A percentile compares a stretch with the other conserved stretches of the same genome.
Evolutionary conservation across 2,113 vertebrate species (phyloP).

Genomic region (Haemorhous mexicanus): DNA sequence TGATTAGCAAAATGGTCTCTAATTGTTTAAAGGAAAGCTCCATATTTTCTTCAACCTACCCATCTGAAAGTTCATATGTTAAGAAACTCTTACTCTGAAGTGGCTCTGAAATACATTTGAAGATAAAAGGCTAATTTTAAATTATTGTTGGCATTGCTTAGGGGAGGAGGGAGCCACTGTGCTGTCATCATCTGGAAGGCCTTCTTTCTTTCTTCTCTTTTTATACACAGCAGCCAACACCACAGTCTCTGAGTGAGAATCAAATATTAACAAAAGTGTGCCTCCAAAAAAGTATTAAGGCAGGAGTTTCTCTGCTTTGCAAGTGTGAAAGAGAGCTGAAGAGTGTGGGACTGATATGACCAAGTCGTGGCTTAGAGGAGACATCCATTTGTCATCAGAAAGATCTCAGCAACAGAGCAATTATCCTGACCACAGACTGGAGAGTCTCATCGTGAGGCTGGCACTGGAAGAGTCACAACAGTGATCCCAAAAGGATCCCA

Average conservation of each 20-base stretch:
- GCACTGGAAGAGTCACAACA: background rate
- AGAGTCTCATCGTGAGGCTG: background rate
- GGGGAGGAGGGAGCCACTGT: background rate
- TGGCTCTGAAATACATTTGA: background rate
- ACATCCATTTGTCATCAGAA: background rate
- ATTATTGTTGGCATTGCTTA: constrained; percentile 32
- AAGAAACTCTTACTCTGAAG: background rate
- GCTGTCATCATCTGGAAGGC: constrained; percentile 8
- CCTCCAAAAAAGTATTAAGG: background rate
- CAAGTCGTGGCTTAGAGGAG: background rate
- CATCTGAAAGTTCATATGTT: background rate
- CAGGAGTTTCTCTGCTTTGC: background rate
- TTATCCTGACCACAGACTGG: background rate
- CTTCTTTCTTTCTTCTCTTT: constrained; percentile 21
- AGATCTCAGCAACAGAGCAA: background rate
- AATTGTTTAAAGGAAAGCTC: constrained; percentile 30
- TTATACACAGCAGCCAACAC: background rate
- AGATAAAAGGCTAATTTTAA: constrained; percentile 38
- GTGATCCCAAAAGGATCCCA: background rate
- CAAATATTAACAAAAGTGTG: background rate
- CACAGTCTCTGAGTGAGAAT: background rate
- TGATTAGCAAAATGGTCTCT: background rate
- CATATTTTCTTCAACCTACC: background rate
- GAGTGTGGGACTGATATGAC: background rate
- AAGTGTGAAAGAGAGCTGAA: background rate